phyloP scores from a whole-genome alignment of 2,888 invertebrate species.

The Tipula lateralis region DNA sequence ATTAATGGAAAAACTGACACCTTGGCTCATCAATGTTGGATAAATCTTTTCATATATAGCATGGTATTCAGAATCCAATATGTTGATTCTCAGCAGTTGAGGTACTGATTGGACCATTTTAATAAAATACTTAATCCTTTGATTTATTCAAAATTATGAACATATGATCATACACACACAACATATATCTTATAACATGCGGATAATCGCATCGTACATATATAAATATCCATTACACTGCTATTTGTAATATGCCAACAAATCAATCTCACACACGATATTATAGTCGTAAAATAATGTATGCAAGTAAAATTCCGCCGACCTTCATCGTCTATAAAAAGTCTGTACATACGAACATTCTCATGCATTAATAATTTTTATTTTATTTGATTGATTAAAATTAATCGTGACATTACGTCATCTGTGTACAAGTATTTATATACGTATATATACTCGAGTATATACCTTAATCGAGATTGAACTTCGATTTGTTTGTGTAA shows the following conservation, averaged over 20 bases:
- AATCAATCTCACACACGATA: slow-evolving; percentile 3
- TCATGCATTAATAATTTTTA: background rate
- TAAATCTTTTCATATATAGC: too few relatives aligned
- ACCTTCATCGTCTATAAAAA: slow-evolving; percentile 5
- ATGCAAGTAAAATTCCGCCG: background rate
- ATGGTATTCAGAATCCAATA: too few relatives aligned
- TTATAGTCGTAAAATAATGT: background rate
- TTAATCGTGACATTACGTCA: slow-evolving; percentile 11
- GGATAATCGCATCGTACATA: background rate
- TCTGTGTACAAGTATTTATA: background rate
- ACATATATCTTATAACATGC: background rate
- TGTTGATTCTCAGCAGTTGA: too few relatives aligned
- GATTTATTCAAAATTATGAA: too few relatives aligned
- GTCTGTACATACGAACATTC: background rate
- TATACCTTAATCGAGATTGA: slow-evolving; percentile 7
- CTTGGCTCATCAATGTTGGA: too few relatives aligned
- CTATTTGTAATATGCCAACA: background rate
- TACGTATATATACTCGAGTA: background rate
- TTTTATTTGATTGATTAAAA: background rate
- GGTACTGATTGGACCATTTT: too few relatives aligned
- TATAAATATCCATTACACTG: background rate
- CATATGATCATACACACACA: too few relatives aligned
- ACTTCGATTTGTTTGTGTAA: background rate
- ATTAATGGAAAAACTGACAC: too few relatives aligned
- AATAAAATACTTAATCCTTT: too few relatives aligned